These are phyloP conservation scores for Mnemiopsis leidyi DNA, from an alignment of 37 sponge, comb jelly and placozoan genomes.

Conservation along the genomic window DNA sequence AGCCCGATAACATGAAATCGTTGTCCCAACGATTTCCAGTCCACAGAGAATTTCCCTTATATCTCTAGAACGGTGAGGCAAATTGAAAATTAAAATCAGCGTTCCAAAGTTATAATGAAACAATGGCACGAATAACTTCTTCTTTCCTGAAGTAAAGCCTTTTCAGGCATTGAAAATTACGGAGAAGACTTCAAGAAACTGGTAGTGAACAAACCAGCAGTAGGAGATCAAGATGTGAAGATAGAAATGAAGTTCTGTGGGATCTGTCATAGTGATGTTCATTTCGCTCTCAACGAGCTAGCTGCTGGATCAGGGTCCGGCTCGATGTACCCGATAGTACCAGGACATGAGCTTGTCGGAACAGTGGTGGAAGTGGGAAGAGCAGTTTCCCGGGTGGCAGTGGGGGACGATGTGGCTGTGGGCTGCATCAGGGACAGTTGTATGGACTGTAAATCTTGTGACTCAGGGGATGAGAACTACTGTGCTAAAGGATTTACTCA, in stretches of 20 bases:
- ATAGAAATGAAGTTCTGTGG: conserved; percentile 42
- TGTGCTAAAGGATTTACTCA: background rate
- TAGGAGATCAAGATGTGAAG: background rate
- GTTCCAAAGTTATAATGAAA: too few relatives aligned
- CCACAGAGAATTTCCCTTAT: too few relatives aligned
- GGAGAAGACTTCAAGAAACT: background rate
- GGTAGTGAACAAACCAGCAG: background rate
- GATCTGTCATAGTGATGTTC: background rate
- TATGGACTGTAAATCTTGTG: background rate
- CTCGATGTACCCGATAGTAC: conserved; percentile 48
- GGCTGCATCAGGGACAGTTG: conserved; percentile 51
- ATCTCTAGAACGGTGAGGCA: too few relatives aligned
- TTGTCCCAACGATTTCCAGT: too few relatives aligned
- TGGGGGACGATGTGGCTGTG: conserved; percentile 37
- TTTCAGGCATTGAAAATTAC: background rate
- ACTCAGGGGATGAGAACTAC: conserved; percentile 30
- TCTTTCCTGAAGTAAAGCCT: too few relatives aligned
- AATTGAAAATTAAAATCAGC: too few relatives aligned
- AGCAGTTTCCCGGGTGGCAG: background rate
- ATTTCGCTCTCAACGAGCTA: background rate
- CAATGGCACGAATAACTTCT: too few relatives aligned
- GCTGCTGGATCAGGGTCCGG: background rate
- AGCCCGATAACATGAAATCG: too few relatives aligned
- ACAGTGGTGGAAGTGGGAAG: conserved; percentile 5
- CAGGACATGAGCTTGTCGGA: conserved; percentile 53